A percentile compares a stretch with the other conserved stretches of the same genome.
Conservation (phyloP, 2,797 vertebrate genomes). For the Pyrocephalus nanus region DNA sequence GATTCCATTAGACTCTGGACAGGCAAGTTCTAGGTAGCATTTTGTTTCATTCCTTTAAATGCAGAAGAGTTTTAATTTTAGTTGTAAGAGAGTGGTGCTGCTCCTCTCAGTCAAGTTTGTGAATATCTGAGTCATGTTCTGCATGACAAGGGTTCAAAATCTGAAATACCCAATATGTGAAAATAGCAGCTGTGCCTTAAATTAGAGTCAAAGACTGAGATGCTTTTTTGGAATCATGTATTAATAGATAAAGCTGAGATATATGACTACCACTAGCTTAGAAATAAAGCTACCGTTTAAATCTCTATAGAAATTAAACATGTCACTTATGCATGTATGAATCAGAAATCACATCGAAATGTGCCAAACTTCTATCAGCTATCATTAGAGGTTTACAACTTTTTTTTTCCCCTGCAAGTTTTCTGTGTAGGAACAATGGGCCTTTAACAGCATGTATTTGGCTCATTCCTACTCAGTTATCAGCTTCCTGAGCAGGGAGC, state of each 20-base stretch:
- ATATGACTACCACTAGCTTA: not conserved
- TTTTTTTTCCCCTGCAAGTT: not conserved
- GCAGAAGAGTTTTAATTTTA: constrained; percentile 8
- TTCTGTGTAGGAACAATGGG: not conserved
- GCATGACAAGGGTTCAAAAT: not conserved
- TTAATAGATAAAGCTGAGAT: constrained; percentile 22
- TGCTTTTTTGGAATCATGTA: not conserved
- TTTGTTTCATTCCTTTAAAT: not conserved
- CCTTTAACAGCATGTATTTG: not conserved
- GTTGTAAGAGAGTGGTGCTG: not conserved
- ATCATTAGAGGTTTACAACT: not conserved
- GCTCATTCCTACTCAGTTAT: not conserved
- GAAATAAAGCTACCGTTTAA: not conserved
- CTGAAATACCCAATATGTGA: not conserved
- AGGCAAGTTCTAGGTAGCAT: not conserved
- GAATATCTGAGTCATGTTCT: constrained; percentile 21
- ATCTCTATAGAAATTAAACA: not conserved
- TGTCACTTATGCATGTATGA: not conserved
- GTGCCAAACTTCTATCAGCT: not conserved
- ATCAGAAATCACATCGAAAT: constrained; percentile 6
- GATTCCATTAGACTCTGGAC: not conserved
- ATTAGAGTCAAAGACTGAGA: not conserved
- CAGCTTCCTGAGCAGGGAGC: not conserved
- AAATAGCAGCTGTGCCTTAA: constrained; percentile 30
- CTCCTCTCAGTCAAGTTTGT: not conserved